Conservation (phyloP, 2,113 vertebrate species). For the Gasterosteus nipponicus region DNA sequence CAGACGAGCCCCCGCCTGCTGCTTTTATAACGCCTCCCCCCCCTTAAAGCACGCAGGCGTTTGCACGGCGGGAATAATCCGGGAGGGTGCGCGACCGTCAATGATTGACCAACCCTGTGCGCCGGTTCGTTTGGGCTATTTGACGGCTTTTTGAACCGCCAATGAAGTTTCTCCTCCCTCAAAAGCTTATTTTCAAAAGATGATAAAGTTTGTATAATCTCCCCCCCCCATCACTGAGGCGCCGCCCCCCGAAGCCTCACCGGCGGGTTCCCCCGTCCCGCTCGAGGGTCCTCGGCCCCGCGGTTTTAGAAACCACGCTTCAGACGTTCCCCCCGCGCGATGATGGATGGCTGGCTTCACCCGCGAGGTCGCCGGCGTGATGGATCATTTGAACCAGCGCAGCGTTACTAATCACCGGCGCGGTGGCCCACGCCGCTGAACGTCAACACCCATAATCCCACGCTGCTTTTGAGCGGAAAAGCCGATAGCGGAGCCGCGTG, state of each 20-base stretch:
- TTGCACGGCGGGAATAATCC: not conserved
- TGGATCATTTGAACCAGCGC: slow-evolving; percentile 68
- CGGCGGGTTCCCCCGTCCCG: no score
- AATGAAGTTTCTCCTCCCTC: no score
- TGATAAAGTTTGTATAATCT: not conserved
- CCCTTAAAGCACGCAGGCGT: slow-evolving; percentile 15
- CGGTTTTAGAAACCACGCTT: not conserved
- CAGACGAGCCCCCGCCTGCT: slow-evolving; percentile 40
- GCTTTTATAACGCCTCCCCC: slow-evolving; percentile 29
- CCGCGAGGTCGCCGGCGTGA: slow-evolving; percentile 53
- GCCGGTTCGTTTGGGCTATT: no score
- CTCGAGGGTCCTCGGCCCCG: slow-evolving; percentile 1
- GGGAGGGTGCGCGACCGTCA: not conserved
- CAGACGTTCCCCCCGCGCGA: slow-evolving; percentile 23
- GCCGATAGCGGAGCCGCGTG: slow-evolving; percentile 66
- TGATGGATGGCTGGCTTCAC: slow-evolving; percentile 69
- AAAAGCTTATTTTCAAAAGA: not conserved
- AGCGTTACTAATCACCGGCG: slow-evolving; percentile 68
- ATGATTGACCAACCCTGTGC: slow-evolving; percentile 26
- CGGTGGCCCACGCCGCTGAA: slow-evolving; percentile 52
- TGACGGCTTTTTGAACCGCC: no score
- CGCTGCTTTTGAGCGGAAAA: slow-evolving; percentile 68
- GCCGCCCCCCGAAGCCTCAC: no score
- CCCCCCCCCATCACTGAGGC: not conserved
- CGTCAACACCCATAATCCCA: slow-evolving; percentile 69